Base-by-base conservation (phyloP, 2,888 invertebrate species). In the Pocota personata region DNA sequence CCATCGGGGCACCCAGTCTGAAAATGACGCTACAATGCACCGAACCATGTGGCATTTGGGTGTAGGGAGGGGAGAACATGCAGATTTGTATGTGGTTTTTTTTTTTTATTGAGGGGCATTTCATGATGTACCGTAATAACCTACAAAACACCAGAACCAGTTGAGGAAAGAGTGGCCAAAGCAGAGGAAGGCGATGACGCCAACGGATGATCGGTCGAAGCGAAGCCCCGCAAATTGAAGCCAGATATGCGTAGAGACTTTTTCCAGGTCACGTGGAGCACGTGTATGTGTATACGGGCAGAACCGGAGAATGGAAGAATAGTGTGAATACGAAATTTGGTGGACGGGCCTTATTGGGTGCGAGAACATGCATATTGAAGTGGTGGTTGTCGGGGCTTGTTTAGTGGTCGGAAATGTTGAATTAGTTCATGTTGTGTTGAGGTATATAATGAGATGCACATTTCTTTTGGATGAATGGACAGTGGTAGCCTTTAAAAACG, bases 221-320 rank as follows among this genome's bases (percentile, higher is more conserved):
- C 12, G 79, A 79, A 79, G 72, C 67, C 82, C 75, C 69, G 40
- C 73, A 76, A 76, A 66, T 80, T 80, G 64, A 62, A 84, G 19
- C 71, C 55, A 27, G 19, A 66, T 69, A 73, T 83, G 79, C 67
- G 82, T 32, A 48, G 3, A 55, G 62, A 32, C 10, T n/a, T 71
- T 73, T 84, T 77, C 48, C 77, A 77, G 86, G 86, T 86, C 86
- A 86, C 76, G 76, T 77, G 82, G 66, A 86, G 82, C 86, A 86
- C 86, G 82, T 76, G 86, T 86, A 67, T 79, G 46, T 67, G 62
- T 48, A 30, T 48, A 27, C 14, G 62, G 43, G 2, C 1, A 8
- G 43, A 30, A 37, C 12, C 30, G 48, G 46, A 52, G 37, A 48
- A 57, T 35, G 57, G 14, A 27, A 19, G 55, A 27, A 57, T 14